Evolutionary conservation across 1,140 invertebrate genomes (phyloP).

Genomic region (Homarus americanus): DNA sequence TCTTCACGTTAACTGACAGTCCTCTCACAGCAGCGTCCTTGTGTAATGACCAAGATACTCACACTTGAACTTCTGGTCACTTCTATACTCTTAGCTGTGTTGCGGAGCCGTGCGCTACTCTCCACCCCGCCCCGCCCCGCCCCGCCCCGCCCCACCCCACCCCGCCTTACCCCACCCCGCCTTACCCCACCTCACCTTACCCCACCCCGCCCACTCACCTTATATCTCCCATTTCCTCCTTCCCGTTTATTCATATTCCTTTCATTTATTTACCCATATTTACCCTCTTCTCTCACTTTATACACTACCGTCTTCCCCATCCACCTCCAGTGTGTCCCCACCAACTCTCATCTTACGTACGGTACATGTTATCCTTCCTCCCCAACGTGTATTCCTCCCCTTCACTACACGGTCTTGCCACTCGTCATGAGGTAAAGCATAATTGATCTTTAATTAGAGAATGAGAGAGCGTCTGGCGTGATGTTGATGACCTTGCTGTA

Average conservation of each 20-base stretch:
- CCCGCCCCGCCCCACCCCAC: too few species aligned
- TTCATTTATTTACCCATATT: too few species aligned
- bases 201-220: too few species aligned
- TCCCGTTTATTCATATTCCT: too few species aligned
- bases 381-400: background rate
- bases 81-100: background rate
- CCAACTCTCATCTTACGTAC: too few species aligned
- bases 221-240: too few species aligned
- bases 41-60: background rate
- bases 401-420: background rate
- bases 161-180: too few species aligned
- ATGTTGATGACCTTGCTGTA: background rate
- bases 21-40: background rate
- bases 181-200: too few species aligned
- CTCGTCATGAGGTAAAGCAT: background rate
- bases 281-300: too few species aligned
- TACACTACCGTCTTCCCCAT: background rate
- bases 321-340: background rate
- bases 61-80: background rate
- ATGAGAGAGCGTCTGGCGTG: background rate
- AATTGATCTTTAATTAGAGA: slow-evolving; percentile 11
- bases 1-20: background rate
- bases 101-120: background rate
- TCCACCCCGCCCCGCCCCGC: too few species aligned
- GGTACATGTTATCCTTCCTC: too few species aligned